Conservation (phyloP, 2,888 invertebrate genomes). For the Drosophila subsilvestris region DNA sequence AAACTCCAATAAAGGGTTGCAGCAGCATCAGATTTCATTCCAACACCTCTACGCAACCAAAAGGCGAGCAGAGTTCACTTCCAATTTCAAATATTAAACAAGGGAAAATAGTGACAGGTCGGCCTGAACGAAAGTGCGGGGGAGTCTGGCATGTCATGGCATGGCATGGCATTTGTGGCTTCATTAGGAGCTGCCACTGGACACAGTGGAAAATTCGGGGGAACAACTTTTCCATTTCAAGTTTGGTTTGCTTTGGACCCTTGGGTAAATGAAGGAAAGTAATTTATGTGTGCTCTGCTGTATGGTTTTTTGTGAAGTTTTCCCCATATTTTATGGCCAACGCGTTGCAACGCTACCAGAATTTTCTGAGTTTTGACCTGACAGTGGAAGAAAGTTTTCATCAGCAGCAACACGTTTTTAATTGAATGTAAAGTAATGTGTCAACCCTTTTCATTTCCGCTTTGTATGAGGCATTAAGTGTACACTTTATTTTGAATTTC, state of each 20-base stretch:
- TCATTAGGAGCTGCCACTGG: conserved; percentile 37
- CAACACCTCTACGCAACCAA: conserved; percentile 46
- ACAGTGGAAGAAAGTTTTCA: conserved; percentile 16
- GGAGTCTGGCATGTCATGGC: background rate
- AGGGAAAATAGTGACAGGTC: conserved; percentile 37
- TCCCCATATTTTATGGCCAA: background rate
- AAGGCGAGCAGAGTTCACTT: conserved; percentile 32
- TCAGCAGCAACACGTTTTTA: background rate
- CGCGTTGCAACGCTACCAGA: background rate
- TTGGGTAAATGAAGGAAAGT: conserved; percentile 25
- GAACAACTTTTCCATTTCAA: conserved; percentile 37
- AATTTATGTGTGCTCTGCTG: conserved; percentile 21
- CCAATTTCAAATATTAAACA: conserved; percentile 60
- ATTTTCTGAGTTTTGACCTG: conserved; percentile 7
- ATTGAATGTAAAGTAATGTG: background rate
- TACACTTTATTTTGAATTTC: conserved; percentile 31
- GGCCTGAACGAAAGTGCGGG: background rate
- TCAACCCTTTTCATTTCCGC: conserved; percentile 14
- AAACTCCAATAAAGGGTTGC: conserved; percentile 58
- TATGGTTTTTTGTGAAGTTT: conserved; percentile 4
- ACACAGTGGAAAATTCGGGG: background rate
- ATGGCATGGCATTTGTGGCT: conserved; percentile 36
- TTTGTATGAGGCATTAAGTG: background rate
- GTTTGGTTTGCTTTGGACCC: conserved; percentile 5
- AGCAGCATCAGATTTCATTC: conserved; percentile 41